Conservation (phyloP, 2,797 vertebrate species). For the Amphiprion clarkii region DNA sequence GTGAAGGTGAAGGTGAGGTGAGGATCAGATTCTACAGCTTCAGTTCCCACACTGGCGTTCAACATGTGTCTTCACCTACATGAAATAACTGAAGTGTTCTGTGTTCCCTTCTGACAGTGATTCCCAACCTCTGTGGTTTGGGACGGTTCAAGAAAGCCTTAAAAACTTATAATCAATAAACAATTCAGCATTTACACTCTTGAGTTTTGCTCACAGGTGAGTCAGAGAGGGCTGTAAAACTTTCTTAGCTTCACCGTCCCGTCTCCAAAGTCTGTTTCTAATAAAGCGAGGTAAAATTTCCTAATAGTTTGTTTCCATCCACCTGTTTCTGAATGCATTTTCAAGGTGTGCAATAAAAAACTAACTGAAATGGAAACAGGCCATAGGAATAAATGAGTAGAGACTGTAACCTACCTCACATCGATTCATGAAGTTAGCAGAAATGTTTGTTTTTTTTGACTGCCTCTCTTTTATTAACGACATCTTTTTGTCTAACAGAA, state of each 20-base stretch:
- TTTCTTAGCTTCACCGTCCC: background rate
- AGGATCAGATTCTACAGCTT: conserved; percentile 5
- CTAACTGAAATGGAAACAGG: too few relatives aligned
- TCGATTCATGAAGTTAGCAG: too few relatives aligned
- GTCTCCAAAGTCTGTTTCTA: background rate
- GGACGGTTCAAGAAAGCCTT: background rate
- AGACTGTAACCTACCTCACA: too few relatives aligned
- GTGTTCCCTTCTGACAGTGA: conserved; percentile 9
- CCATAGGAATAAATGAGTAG: too few relatives aligned
- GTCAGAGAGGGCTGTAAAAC: background rate
- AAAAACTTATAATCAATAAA: background rate
- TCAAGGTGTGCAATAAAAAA: too few relatives aligned
- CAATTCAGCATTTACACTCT: too few relatives aligned
- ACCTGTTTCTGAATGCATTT: too few relatives aligned
- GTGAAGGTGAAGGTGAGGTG: conserved; percentile 5
- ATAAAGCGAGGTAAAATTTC: background rate
- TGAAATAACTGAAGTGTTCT: background rate
- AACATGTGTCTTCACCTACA: background rate
- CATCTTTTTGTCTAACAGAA: background rate
- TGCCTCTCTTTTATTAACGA: too few relatives aligned
- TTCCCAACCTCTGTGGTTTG: conserved; percentile 6
- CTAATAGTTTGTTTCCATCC: too few relatives aligned
- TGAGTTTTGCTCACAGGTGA: background rate
- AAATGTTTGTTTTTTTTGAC: too few relatives aligned
- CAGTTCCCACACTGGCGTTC: conserved; percentile 5